A percentile compares a stretch with the other conserved stretches of the same genome.
Evolutionary conservation across 2,797 vertebrate genomes (phyloP).

Genomic region (Danio jaintianensis): DNA sequence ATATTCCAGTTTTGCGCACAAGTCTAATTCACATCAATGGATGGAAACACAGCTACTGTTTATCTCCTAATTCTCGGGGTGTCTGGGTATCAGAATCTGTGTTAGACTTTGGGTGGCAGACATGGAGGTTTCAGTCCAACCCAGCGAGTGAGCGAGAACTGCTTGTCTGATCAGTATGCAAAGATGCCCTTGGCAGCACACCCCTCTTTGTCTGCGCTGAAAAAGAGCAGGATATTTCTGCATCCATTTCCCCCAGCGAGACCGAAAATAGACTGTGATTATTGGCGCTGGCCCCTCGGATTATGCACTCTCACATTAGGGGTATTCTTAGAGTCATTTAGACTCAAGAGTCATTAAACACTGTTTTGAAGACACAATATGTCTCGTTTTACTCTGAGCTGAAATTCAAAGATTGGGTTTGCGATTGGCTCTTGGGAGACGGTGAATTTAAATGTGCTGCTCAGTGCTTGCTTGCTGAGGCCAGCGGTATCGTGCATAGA

Average conservation of each 20-base stretch:
- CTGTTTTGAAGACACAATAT: constrained; percentile 12
- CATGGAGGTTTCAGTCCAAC: constrained; percentile 24
- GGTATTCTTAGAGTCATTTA: constrained; percentile 36
- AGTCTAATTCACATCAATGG: too few relatives aligned
- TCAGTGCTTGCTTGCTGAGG: constrained; percentile 12
- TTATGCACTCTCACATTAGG: constrained; percentile 41
- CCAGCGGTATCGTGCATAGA: neutral
- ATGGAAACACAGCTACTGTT: neutral
- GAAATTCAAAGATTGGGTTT: constrained; percentile 5
- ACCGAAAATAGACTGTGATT: constrained; percentile 20
- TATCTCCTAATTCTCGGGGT: neutral
- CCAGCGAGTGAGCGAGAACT: constrained; percentile 41
- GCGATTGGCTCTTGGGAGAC: constrained; percentile 12
- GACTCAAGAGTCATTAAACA: constrained; percentile 30
- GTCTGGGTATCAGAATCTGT: constrained; percentile 1
- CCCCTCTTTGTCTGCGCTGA: constrained; percentile 57
- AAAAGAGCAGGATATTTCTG: constrained; percentile 50
- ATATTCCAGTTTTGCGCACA: too few relatives aligned
- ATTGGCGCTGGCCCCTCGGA: constrained; percentile 21
- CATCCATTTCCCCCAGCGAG: constrained; percentile 37
- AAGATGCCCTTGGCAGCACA: constrained; percentile 56
- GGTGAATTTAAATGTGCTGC: constrained; percentile 17
- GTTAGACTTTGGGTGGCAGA: constrained; percentile 11
- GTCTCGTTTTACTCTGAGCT: constrained; percentile 6
- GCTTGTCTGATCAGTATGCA: constrained; percentile 59